A percentile compares a stretch with the other conserved stretches of the same genome.
Conservation (phyloP, 37 sponge, comb jelly and placozoan genomes). For the Dysidea cf. avara region DNA sequence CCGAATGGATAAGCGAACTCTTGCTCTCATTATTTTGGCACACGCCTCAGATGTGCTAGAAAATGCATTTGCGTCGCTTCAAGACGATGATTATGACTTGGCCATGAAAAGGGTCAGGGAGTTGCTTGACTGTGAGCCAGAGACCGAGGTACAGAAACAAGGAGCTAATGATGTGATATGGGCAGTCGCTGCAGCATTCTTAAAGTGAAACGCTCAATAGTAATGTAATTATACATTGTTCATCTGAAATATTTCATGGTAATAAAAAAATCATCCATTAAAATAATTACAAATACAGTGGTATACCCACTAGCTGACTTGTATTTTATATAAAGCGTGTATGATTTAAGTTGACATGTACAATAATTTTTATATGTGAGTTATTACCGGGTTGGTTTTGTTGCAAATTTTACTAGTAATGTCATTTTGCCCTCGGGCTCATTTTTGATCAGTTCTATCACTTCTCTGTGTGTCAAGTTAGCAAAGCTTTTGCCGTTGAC, state of each 20-base stretch:
- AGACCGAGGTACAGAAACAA: conserved; percentile 81
- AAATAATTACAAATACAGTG: too few relatives aligned
- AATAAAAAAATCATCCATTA: too few relatives aligned
- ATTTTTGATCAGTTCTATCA: conserved; percentile 39
- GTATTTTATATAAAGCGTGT: too few relatives aligned
- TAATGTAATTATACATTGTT: background rate
- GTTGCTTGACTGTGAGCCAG: conserved; percentile 90
- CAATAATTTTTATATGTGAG: too few relatives aligned
- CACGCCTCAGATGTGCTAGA: conserved; percentile 98
- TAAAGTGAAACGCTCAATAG: conserved; percentile 64
- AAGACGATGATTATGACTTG: conserved; percentile 96
- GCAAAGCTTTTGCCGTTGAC: conserved; percentile 62
- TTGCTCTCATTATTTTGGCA: conserved; percentile 88
- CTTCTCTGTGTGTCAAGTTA: conserved; percentile 49
- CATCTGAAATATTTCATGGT: too few relatives aligned
- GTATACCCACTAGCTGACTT: too few relatives aligned
- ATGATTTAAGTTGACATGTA: too few relatives aligned
- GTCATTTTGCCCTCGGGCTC: conserved; percentile 68
- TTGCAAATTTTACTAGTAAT: conserved; percentile 36
- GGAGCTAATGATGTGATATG: conserved; percentile 80
- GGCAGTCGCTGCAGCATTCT: conserved; percentile 90
- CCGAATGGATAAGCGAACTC: conserved; percentile 85
- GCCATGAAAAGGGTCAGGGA: conserved; percentile 95
- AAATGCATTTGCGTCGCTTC: conserved; percentile 90
- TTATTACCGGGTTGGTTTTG: too few relatives aligned